phyloP scores from a whole-genome alignment of 2,888 invertebrate species.

The Eucriotettix oculatus region DNA sequence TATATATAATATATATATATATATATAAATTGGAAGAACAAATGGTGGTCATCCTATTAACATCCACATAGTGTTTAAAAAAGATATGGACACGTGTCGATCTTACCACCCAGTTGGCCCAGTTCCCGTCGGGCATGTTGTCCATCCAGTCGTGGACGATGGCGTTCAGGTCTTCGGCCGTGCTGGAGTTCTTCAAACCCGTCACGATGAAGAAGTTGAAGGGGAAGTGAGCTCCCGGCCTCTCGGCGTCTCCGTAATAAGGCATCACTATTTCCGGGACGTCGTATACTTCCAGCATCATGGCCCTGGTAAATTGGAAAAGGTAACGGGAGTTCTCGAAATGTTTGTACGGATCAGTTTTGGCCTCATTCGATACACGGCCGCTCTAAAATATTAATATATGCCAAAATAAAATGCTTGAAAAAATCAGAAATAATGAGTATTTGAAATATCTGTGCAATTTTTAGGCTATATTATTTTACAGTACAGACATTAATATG shows the following conservation, averaged over 20 bases:
- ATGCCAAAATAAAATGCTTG: no score
- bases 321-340: not conserved
- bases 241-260: conserved; percentile 37
- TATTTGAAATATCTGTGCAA: no score
- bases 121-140: conserved; percentile 35
- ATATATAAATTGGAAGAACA: no score
- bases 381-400: no score
- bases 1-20: no score
- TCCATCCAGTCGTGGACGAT: conserved; percentile 38
- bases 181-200: conserved; percentile 28
- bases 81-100: no score
- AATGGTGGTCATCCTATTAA: no score
- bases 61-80: no score
- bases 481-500: no score
- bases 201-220: conserved; percentile 48
- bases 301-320: conserved; percentile 28
- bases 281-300: conserved; percentile 45
- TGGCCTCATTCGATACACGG: not conserved
- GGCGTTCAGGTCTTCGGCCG: conserved; percentile 31
- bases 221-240: conserved; percentile 39
- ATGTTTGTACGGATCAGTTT: not conserved
- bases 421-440: no score
- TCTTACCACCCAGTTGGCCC: conserved; percentile 44
- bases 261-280: conserved; percentile 35
- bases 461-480: no score